Evolutionary conservation across 1,140 invertebrate genomes (phyloP), one percentile per base, ranked within the genome.

Genomic region (Drosophila teissieri): DNA sequence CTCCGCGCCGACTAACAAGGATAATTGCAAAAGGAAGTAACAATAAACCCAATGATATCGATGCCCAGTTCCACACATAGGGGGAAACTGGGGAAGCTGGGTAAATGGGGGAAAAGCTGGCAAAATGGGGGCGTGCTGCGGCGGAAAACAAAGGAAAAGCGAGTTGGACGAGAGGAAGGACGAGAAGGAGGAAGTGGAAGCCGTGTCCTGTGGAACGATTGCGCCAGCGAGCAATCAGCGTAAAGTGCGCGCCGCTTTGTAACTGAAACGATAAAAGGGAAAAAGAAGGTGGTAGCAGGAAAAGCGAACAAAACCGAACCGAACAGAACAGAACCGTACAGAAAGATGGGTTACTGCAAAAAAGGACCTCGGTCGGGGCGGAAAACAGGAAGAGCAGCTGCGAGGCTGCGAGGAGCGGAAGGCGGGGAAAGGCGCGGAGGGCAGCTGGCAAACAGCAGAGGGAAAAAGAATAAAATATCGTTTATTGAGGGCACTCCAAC

Each of bases 21-120:
- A 90, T 89, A 89, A 89, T 89, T 89, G 85, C 85, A 78, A 84
- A 78, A 70, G 84, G 84, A 89, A 89, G 84, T 84, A 89, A 89
- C 84, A 89, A 89, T 89, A 89, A 89, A 89, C 84, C 79, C 73
- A 80, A 89, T 89, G 77, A 78, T 84, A 89, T 89, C 80, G 85
- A 89, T 89, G 72, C 83, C 65, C 62, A 80, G 61, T 51, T 22
- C 36, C 27, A 54, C 49, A 61, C 19, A 53, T 8, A 24, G 5
- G 7, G 27, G 51, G 42, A 27, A 42, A 61, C 36, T 42, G 48
- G 12, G 37, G 17, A 8, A 42, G 34, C 37, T 10, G 15, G 42
- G 42, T 10, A 42, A 39, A 42, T 3, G 10, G 42, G 42, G 17
- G 8, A 39, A 39, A 39, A 39, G n/a, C 3, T 1, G 37, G 17